Evolutionary conservation across 2,113 vertebrate species (phyloP).

Genomic region (Athene noctua): DNA sequence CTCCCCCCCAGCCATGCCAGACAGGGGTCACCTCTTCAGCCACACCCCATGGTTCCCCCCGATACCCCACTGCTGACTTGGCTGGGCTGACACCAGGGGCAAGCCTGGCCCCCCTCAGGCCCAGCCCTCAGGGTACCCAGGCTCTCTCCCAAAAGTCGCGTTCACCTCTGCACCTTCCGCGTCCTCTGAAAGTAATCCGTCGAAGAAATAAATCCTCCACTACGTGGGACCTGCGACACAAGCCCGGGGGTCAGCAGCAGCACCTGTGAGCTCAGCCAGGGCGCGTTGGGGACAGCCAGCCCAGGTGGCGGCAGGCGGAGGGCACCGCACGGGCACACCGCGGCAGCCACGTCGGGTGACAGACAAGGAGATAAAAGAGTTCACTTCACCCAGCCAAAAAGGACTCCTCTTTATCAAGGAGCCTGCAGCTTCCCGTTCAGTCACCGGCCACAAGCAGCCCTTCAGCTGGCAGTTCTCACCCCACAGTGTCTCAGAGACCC

Average conservation of each 20-base stretch:
- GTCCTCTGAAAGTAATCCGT: conserved; percentile 65
- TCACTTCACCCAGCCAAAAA: background rate
- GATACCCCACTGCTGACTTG: background rate
- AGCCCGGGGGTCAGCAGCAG: too few relatives aligned
- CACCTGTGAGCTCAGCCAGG: too few relatives aligned
- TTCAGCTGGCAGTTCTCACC: background rate
- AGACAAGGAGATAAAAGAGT: background rate
- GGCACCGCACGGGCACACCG: too few relatives aligned
- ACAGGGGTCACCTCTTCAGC: background rate
- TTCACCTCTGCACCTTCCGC: conserved; percentile 69
- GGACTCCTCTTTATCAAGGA: background rate
- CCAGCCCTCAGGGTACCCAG: background rate
- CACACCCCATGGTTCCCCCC: background rate
- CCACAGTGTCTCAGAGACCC: background rate
- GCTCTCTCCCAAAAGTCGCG: background rate
- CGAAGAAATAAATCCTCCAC: conserved; percentile 76
- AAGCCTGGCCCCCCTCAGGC: background rate
- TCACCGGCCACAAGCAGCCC: background rate
- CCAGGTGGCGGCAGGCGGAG: too few relatives aligned
- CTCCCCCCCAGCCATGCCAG: background rate
- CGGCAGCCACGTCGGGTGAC: too few relatives aligned
- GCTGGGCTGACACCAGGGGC: background rate
- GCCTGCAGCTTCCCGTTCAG: background rate
- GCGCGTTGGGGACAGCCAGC: too few relatives aligned
- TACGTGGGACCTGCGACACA: too few relatives aligned